A percentile compares a stretch with the other conserved stretches of the same genome.
Evolutionary conservation across 2,113 vertebrate genomes (phyloP).

Genomic region (Oncorhynchus masou): DNA sequence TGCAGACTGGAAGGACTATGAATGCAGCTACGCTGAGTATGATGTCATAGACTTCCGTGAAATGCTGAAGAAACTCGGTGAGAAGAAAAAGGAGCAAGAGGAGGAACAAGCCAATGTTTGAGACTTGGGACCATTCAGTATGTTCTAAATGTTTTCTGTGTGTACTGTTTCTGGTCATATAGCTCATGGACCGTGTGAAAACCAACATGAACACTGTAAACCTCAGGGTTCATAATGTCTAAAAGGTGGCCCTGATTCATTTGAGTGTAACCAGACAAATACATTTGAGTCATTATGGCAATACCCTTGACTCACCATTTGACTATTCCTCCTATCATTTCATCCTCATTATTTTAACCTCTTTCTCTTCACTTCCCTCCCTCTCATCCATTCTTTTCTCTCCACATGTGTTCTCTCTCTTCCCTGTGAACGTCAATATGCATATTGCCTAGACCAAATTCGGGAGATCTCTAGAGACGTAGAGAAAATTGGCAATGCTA

Average conservation of each 20-base stretch:
- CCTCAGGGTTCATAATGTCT: background rate
- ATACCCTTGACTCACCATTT: background rate
- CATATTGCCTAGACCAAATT: too few species aligned
- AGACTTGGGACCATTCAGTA: background rate
- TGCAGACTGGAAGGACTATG: conserved; percentile 82
- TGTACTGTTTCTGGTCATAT: too few species aligned
- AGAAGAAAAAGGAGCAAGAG: conserved; percentile 68
- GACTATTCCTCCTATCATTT: background rate
- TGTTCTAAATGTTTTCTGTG: background rate
- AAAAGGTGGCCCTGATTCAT: too few species aligned
- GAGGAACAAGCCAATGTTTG: conserved; percentile 72
- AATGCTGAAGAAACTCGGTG: conserved; percentile 77
- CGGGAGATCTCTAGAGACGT: too few species aligned
- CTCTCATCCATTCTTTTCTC: background rate
- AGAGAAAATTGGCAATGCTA: too few species aligned
- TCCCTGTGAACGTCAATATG: too few species aligned
- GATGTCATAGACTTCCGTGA: conserved; percentile 78
- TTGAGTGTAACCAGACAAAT: background rate
- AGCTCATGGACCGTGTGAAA: too few species aligned
- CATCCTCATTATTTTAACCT: background rate
- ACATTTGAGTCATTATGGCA: background rate
- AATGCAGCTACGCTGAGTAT: conserved; percentile 79
- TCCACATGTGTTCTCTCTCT: background rate
- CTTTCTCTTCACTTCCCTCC: background rate
- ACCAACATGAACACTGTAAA: too few species aligned